These are phyloP conservation scores for Drosophila grimshawi DNA, from an alignment of 1,140 invertebrate genomes.

Conservation along the genomic window DNA sequence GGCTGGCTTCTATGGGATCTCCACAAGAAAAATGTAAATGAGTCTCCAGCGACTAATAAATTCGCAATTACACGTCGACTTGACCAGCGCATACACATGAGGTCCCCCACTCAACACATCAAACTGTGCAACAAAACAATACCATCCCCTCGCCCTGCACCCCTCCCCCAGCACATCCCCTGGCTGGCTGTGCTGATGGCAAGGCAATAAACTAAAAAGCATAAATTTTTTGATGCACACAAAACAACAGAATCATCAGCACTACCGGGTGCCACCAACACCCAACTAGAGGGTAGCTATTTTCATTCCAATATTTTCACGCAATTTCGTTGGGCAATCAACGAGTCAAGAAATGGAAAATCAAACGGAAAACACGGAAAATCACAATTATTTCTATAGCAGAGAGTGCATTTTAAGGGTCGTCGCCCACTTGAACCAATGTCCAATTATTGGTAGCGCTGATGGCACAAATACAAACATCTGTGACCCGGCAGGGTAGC, in stretches of 20 bases:
- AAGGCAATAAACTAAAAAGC: constrained; percentile 76
- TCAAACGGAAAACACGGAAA: constrained; percentile 75
- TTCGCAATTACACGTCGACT: constrained; percentile 78
- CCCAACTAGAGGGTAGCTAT: constrained; percentile 1
- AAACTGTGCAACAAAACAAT: constrained; percentile 44
- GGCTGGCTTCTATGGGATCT: background rate
- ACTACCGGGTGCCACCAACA: constrained; percentile 11
- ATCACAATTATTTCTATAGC: constrained; percentile 59
- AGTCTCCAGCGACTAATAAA: constrained; percentile 80
- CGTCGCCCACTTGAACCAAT: constrained; percentile 50
- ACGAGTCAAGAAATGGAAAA: constrained; percentile 50
- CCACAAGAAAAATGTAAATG: constrained; percentile 71
- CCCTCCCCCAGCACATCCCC: background rate
- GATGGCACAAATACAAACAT: constrained; percentile 71
- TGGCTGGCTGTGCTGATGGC: background rate
- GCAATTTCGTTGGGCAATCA: constrained; percentile 41
- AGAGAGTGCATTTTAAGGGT: background rate
- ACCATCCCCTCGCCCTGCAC: constrained; percentile 9
- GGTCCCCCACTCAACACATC: constrained; percentile 54
- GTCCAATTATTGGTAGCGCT: constrained; percentile 71
- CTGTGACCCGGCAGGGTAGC: constrained; percentile 64
- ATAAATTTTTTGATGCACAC: constrained; percentile 68
- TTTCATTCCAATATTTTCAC: constrained; percentile 40
- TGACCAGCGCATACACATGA: constrained; percentile 51
- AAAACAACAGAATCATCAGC: constrained; percentile 64